These are phyloP conservation scores for Ashinkailepas kermadecensis DNA, from an alignment of 2,888 invertebrate genomes.

Conservation along the genomic window DNA sequence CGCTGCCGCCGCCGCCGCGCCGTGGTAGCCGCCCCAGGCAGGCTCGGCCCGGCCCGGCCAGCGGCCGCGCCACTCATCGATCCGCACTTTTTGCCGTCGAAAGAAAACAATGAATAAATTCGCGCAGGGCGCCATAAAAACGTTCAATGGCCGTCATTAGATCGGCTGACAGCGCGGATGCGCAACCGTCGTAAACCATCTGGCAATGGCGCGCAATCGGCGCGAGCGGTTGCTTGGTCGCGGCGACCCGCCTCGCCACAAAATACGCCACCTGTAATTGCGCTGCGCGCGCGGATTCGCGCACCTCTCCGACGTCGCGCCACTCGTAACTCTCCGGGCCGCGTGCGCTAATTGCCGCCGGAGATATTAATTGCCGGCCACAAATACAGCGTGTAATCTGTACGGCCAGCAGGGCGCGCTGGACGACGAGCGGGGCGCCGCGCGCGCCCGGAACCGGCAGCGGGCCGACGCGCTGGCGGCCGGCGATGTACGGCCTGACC, in stretches of 20 bases:
- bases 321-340: not conserved
- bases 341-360: not conserved
- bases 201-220: not conserved
- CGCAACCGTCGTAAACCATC: not conserved
- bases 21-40: not conserved
- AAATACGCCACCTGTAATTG: constrained; percentile 8
- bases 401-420: not conserved
- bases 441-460: not conserved
- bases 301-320: not conserved
- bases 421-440: not conserved
- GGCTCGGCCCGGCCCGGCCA: not conserved
- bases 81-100: not conserved
- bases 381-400: not conserved
- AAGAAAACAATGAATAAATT: constrained; percentile 20
- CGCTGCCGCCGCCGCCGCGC: not conserved
- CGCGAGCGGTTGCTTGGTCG: not conserved
- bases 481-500: not conserved
- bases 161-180: not conserved
- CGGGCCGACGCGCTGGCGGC: not conserved
- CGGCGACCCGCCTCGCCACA: not conserved
- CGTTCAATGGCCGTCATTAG: not conserved
- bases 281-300: not conserved
- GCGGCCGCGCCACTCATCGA: not conserved
- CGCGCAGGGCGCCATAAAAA: constrained; percentile 2
- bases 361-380: not conserved